phyloP scores from a whole-genome alignment of 2,113 vertebrate genomes.

The Ctenodactylus gundi region DNA sequence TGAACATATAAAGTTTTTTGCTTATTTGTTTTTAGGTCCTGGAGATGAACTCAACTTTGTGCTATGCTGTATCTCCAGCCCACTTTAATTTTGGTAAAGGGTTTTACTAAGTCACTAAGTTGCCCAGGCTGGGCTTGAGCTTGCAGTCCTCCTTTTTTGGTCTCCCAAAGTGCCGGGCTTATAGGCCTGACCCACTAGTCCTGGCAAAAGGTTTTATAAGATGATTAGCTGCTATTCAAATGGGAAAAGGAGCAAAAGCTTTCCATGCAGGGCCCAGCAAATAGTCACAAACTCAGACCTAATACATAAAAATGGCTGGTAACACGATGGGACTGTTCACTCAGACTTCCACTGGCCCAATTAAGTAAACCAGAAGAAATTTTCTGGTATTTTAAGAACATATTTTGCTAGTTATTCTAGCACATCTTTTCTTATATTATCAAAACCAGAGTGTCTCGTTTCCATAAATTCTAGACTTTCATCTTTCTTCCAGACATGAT shows the following conservation, averaged over 20 bases:
- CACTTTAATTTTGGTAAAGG: too few relatives aligned
- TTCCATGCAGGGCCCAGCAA: background rate
- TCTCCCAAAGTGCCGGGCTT: too few relatives aligned
- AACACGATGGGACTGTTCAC: background rate
- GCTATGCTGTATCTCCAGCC: too few relatives aligned
- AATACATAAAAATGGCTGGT: background rate
- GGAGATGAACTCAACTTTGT: too few relatives aligned
- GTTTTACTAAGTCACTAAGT: too few relatives aligned
- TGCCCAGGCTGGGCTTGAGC: too few relatives aligned
- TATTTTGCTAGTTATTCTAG: constrained; percentile 19
- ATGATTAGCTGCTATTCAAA: constrained; percentile 33
- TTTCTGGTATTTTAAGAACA: background rate
- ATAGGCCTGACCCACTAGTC: too few relatives aligned
- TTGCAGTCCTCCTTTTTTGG: too few relatives aligned
- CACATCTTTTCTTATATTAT: background rate
- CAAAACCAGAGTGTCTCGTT: constrained; percentile 11
- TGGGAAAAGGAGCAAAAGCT: background rate
- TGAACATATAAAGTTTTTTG: background rate
- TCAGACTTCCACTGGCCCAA: background rate
- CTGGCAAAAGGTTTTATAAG: too few relatives aligned
- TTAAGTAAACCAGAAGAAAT: background rate
- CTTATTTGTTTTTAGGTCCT: too few relatives aligned
- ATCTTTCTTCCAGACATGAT: constrained; percentile 7
- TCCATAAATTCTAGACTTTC: background rate
- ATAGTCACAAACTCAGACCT: background rate